Base-by-base conservation (phyloP, 53 echinoderm and acorn worm species). In the Hippasteria phrygiana region DNA sequence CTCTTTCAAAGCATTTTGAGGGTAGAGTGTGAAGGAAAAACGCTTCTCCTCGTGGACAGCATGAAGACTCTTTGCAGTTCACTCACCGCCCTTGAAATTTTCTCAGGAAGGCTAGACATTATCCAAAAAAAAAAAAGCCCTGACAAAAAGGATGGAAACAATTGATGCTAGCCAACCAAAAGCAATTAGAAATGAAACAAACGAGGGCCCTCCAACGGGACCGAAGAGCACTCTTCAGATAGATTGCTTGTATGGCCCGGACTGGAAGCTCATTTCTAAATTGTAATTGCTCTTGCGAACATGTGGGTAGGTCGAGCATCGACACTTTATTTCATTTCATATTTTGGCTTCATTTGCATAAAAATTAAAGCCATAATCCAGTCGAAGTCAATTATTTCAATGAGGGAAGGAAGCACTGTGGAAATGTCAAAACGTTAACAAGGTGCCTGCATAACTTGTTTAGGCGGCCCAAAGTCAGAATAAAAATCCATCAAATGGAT, bases 161-260 rank as follows among this genome's bases (percentile, higher is more conserved):
- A 59, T 7, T 59, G n/a, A 59, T 5, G 27, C n/a, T 9, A 40
- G 56, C 55, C 32, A 35, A 16, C 0, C 5, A 66, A 82, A 24
- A 66, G 17, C 82, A 82, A 82, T 82, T 82, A 82, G 63, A 43
- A 82, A 82, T 82, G 65, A 45, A 64, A 62, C 65, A 64, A 65
- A 66, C 64, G 65, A 82, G 82, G 82, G 38, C 66, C 64, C 63
- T 64, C 37, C 0, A n/a, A 82, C 43, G 43, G 17, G 6, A 41
- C 9, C 22, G 82, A 7, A 45, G 20, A 82, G 47, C 0, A 12
- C 82, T 46, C 82, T 82, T 65, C 64, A 82, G 82, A 45, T 43
- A 82, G 18, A 65, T 64, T 82, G 82, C 31, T n/a, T 42, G 45
- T 14, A 36, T 40, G 2, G 27, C 40, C 38, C 32, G 16, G 65